Percentiles rank a stretch among this genome's conserved stretches.
Evolutionary conservation across 2,113 vertebrate species (phyloP).

Genomic region (Bubo bubo): DNA sequence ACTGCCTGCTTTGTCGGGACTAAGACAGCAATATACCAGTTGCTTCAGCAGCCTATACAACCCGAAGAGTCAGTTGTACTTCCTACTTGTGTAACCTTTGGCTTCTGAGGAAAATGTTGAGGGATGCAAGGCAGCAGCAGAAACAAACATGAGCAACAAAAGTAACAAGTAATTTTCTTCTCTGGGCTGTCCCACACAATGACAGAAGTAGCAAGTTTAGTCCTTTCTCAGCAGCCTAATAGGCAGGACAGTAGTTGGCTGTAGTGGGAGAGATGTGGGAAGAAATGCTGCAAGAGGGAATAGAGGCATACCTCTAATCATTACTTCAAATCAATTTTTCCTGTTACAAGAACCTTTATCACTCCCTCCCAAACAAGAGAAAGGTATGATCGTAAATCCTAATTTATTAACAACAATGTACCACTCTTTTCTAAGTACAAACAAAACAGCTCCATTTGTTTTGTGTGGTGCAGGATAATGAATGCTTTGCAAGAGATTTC

Average conservation of each 20-base stretch:
- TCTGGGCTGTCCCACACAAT: fast-evolving
- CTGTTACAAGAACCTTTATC: neutral
- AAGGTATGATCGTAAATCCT: neutral
- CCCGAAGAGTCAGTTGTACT: neutral
- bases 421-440: neutral
- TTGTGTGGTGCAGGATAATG: neutral
- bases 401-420: neutral
- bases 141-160: neutral
- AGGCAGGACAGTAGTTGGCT: neutral
- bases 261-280: neutral
- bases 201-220: neutral
- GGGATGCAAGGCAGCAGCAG: neutral
- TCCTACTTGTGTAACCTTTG: neutral
- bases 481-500: neutral
- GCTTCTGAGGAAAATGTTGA: neutral
- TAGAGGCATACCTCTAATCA: neutral
- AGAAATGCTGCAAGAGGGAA: neutral
- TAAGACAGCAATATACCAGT: neutral
- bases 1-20: neutral
- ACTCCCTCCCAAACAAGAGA: neutral
- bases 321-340: neutral
- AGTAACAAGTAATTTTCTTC: neutral
- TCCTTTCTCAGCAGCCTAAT: neutral
- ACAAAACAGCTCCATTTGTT: neutral
- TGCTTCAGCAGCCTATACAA: neutral